phyloP scores from a whole-genome alignment of 2,888 invertebrate species.

The Drosophila quinaria region DNA sequence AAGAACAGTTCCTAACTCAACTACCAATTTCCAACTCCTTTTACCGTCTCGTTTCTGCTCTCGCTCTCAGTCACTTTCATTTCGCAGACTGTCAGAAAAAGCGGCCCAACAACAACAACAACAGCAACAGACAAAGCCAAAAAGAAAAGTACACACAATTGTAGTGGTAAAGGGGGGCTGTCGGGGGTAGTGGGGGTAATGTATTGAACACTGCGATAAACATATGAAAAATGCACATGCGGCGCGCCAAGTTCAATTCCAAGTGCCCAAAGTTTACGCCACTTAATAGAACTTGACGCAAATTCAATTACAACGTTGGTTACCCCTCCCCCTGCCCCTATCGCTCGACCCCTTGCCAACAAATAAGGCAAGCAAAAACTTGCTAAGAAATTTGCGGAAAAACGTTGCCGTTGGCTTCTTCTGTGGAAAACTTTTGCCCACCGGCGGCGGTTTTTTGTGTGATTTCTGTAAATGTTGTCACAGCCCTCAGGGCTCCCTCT shows the following conservation, averaged over 20 bases:
- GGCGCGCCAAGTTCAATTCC: constrained; percentile 74
- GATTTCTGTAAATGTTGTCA: constrained; percentile 68
- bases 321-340: not conserved
- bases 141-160: constrained; percentile 18
- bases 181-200: constrained; percentile 12
- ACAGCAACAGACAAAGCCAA: constrained; percentile 37
- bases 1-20: constrained; percentile 55
- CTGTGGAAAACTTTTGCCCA: constrained; percentile 60
- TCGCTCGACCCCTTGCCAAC: not conserved
- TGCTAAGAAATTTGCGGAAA: constrained; percentile 77
- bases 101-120: constrained; percentile 34
- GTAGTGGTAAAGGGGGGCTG: not conserved
- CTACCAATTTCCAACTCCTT: constrained; percentile 5
- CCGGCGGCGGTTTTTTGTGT: constrained; percentile 57
- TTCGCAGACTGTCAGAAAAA: constrained; percentile 62
- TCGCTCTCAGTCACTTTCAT: constrained; percentile 54
- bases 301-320: constrained; percentile 75
- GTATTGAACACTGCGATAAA: constrained; percentile 76
- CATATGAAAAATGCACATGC: constrained; percentile 81
- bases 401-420: constrained; percentile 60
- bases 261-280: constrained; percentile 77
- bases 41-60: not conserved
- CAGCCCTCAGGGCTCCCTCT: constrained; percentile 34
- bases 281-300: constrained; percentile 82
- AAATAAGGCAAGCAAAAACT: constrained; percentile 48